Evolutionary conservation across 2,797 vertebrate genomes (phyloP).

Genomic region (Myripristis jacobus): DNA sequence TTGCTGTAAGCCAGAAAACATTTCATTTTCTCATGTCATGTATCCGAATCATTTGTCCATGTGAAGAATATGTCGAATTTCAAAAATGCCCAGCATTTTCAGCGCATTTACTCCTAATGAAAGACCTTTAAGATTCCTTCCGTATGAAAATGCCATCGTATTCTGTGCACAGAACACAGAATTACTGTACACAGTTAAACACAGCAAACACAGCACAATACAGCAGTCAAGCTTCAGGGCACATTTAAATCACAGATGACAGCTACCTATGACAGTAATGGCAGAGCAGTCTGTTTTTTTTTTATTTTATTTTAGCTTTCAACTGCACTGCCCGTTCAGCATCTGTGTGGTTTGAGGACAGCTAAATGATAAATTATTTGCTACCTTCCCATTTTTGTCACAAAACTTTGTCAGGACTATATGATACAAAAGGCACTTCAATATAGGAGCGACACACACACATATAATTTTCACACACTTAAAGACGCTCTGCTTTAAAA

Average conservation of each 20-base stretch:
- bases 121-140: too few species aligned
- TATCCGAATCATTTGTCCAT: background rate
- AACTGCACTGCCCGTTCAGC: background rate
- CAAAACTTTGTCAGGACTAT: constrained; percentile 2
- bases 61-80: background rate
- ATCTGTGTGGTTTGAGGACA: too few species aligned
- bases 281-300: background rate
- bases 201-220: background rate
- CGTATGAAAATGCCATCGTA: too few species aligned
- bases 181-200: background rate
- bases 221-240: too few species aligned
- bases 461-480: background rate
- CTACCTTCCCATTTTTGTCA: constrained; percentile 15
- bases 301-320: background rate
- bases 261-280: constrained; percentile 1
- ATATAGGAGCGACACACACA: background rate
- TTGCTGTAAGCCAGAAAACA: background rate
- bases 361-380: too few species aligned
- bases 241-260: background rate
- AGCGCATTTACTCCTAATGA: background rate
- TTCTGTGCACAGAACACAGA: background rate
- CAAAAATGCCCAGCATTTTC: background rate
- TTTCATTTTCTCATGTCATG: background rate
- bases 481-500: constrained; percentile 19
- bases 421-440: constrained; percentile 11